Base-by-base conservation (phyloP, 2,797 vertebrate species). In the Champsocephalus esox region DNA sequence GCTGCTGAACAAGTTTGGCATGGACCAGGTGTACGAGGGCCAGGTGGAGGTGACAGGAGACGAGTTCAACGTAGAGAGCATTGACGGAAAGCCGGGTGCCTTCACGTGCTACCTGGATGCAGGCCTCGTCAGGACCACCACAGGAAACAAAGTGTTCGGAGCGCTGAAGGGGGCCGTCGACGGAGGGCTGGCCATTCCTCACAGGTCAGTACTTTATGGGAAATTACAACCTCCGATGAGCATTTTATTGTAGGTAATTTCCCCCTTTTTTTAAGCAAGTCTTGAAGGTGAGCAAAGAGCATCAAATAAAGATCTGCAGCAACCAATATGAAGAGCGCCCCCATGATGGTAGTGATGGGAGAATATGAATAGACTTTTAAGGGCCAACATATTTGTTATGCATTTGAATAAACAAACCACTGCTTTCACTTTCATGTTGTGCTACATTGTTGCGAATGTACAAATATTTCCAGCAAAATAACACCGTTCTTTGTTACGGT, bases 21-120 rank as follows among this genome's bases (percentile, higher is more conserved):
- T 99, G 91, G 97, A 98, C 86, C 97, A 98, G 89, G 96, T 97
- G 80, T 99, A 99, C 13, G 98, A 99, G 90, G 98, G 98, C 78
- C 98, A 98, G 83, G 96, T 99, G 89, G 97, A 99, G 91, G 96
- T 99, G 83, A 99, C 97, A 1, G 98, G 98, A 2, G 97, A 98
- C 0, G 98, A 99, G 74, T 99, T 99, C 85, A 99, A 99, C 0
- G 98, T 99, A 57, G 98, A 99, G 93, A 99, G 97, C 0, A 88
- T 97, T 41, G 97, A 99, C 70, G 98, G 97, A n/a, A 94, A 99
- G 83, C 97, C 98, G 12, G 94, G 98, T 0, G 98, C 97, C 84
- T 99, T 99, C 90, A 98, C 98, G 0, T 99, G 98, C 88, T 99
- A 97, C 88, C 93, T 99, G 88, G 98, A 99, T n/a, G 97, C 97